Base-by-base conservation (phyloP, 2,113 vertebrate genomes). In the Crotalus viridis region DNA sequence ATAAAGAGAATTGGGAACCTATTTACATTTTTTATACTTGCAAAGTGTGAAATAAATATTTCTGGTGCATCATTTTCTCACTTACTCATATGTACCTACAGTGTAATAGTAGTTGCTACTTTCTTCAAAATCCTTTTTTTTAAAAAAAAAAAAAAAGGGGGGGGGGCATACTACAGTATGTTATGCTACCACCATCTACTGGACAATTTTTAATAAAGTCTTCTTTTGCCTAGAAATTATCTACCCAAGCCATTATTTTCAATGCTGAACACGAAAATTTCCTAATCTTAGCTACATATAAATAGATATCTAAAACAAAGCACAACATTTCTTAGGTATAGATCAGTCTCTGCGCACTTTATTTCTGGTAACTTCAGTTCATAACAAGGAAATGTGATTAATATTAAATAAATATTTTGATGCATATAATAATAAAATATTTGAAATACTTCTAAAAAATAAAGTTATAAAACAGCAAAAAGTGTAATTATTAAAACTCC, bases 131-230 rank as follows among this genome's bases (percentile, higher is more conserved):
- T 0, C 43, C 89, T 69, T 39, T 28, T 48, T 89, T 39, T 39
- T 39, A 1, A 59, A 59, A 52, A 52, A 52, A 1, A 3, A 55
- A 55, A 61, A 61, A 26, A 10, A 0, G 21, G 74, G 7, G 39
- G 39, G 39, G 39, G 39, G 0, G 74, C n/a, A 2, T 46, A 64
- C 26, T 19, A 15, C 12, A 48, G 26, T 48, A 48, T 64, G 94
- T 97, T 97, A 74, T 91, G 93, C 89, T 96, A 92, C 94, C 96
- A 96, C 97, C 98, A 98, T 94, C 98, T 97, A 92, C 94, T 96
- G 98, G 94, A 54, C 61, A 89, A 92, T 48, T 5, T 17, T 2
- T 33, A 26, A 51, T 22, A 81, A 4, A 24, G 1, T 10, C 8
- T 74, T 89, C 87, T 81, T 43, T 43, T 52, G 10, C 13, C 12